Base-by-base conservation (phyloP, 2,797 vertebrate genomes). In the Octomys mimax region DNA sequence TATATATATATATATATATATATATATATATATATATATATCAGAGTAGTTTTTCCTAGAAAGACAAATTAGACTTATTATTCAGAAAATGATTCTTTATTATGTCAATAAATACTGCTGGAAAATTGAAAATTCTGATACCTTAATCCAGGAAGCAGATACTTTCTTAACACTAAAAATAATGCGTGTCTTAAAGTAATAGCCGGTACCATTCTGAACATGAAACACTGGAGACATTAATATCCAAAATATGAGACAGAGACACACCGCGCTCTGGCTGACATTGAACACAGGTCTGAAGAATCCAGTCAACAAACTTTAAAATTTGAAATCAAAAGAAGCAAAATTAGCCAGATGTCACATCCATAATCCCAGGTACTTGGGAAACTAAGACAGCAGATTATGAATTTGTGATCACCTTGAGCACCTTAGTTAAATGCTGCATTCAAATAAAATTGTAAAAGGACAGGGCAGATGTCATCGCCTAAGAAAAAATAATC, bases 81-180 rank as follows among this genome's bases (percentile, higher is more conserved):
- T 85, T 96, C 90, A 96, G 26, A 90, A 96, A 94, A 49, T 5
- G 46, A 68, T 36, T 59, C 7, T 70, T 66, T 75, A 75, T 80
- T 82, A 89, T 21, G 24, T 87, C 42, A 33, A 66, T n/a, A 80
- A 18, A 68, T n/a, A 26, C 39, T 90, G 31, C 42, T 85, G 52
- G n/a, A 91, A 95, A 94, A 59, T 79, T 42, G 39, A 79, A 91
- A 87, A 49, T 6, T 68, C 46, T 36, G 70, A 77, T 24, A 80
- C 12, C 36, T 70, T 95, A 85, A 79, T 59, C 36, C 5, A 31
- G 24, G 46, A 83, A 78, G 7, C 49, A 21, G 82, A 70, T 57
- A 52, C 12, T 71, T 83, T 42, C 26, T 83, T 77, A 89, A 77
- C 11, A 33, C 59, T 61, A 87, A 92, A 91, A 95, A 54, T 39